Percentiles rank a stretch among this genome's conserved stretches.
phyloP scores from a whole-genome alignment of 2,113 vertebrate genomes.

The Gallinago undulata region DNA sequence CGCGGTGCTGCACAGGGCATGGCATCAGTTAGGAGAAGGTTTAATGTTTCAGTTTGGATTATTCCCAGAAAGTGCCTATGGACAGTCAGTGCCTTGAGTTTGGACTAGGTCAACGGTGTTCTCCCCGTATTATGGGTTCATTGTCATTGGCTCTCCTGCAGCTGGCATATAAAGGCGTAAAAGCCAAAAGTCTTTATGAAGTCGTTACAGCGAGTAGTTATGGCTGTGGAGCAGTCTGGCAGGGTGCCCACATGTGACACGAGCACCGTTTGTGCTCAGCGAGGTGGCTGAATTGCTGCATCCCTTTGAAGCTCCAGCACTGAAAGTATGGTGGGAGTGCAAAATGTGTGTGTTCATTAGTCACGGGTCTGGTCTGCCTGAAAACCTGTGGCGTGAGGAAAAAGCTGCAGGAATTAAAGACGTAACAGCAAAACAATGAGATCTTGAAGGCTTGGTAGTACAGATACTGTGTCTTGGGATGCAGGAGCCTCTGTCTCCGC shows the following conservation, averaged over 20 bases:
- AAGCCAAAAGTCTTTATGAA: background rate
- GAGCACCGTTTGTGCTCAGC: background rate
- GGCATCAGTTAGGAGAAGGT: no score
- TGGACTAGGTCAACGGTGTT: background rate
- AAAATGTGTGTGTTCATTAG: no score
- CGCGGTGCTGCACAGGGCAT: rapidly evolving
- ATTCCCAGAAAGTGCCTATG: background rate
- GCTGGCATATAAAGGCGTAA: background rate
- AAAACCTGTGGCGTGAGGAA: background rate
- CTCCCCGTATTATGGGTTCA: background rate
- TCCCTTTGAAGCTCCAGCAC: background rate
- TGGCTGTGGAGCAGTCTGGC: rapidly evolving
- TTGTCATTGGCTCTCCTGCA: background rate
- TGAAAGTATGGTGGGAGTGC: background rate
- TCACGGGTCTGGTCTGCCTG: background rate
- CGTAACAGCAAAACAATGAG: background rate
- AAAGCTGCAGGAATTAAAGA: background rate
- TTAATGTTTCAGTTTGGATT: background rate
- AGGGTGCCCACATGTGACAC: rapidly evolving
- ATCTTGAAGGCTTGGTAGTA: background rate
- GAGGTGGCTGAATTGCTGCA: background rate
- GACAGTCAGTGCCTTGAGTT: background rate
- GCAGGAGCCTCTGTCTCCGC: background rate
- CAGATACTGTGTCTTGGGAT: background rate
- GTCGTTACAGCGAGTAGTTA: rapidly evolving